phyloP scores from a whole-genome alignment of 2,113 vertebrate genomes.

The Urocolius indicus region DNA sequence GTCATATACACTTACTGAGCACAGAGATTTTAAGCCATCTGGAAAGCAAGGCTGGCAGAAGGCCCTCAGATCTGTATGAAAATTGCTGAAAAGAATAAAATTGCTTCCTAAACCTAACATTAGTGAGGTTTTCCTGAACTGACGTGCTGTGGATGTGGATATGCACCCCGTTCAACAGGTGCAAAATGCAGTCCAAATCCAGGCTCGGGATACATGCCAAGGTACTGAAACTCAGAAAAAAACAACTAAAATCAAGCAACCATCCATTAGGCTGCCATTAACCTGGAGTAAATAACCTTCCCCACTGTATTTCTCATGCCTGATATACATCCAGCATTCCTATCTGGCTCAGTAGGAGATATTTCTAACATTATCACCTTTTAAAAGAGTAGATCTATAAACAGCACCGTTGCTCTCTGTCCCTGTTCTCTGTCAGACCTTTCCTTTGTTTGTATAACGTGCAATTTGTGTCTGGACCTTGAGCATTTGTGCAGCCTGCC shows the following conservation, averaged over 20 bases:
- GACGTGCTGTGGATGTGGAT: neutral
- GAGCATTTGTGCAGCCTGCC: neutral
- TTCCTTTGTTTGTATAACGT: neutral
- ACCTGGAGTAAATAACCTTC: neutral
- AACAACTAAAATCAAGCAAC: neutral
- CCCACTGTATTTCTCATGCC: neutral
- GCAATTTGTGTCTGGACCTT: fast-evolving
- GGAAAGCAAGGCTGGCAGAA: neutral
- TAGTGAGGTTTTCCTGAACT: neutral
- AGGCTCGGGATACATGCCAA: neutral
- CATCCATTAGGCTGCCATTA: neutral
- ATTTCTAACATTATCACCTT: neutral
- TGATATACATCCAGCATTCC: neutral
- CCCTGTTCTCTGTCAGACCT: neutral
- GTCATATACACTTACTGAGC: neutral
- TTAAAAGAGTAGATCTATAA: neutral
- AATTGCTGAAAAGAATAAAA: neutral
- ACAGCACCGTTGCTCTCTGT: fast-evolving
- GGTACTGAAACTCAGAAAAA: neutral
- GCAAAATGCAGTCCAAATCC: neutral
- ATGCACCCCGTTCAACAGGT: neutral
- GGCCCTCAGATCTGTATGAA: neutral
- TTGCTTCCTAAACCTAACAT: neutral
- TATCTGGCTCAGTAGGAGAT: neutral
- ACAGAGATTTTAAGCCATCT: neutral